Base-by-base conservation (phyloP, 2,113 vertebrate genomes). In the Pampusana beccarii region DNA sequence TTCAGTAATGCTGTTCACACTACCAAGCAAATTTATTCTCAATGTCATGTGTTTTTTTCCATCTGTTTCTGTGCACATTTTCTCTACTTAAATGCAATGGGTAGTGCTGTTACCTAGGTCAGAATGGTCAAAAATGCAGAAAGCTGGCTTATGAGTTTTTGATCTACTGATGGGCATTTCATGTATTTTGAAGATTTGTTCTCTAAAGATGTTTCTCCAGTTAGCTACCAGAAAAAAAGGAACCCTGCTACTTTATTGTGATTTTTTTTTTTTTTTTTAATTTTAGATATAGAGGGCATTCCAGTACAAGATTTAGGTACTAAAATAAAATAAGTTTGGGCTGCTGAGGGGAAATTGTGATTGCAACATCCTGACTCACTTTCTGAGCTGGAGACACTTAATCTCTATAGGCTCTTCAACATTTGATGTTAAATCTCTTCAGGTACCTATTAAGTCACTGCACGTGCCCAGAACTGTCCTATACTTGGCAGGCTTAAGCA, bases 401-500 rank as follows among this genome's bases (percentile, higher is more conserved):
- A 97, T 95, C 94, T 95, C 64, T 88, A 42, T 88, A 96, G 94
- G 62, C 60, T 74, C 60, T 70, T 40, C 48, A 74, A 86, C 86
- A 84, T 95, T 95, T 97, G 96, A 96, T 95, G 83, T 93, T 95
- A 95, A 95, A 96, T 92, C 91, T 91, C 86, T 94, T 95, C 83
- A 96, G 81, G 80, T 97, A 89, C 83, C 33, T 85, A 92, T 92
- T 97, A 95, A 91, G 91, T 92, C 94, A 96, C 65, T 89, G 89
- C 96, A 95, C 89, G 66, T 97, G 95, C 80, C 96, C 96, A 96
- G 95, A 97, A 85, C 93, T 96, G 94, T 79, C 94, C 65, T 92
- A 36, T 75, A 69, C 65, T 91, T 91, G 86, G 80, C 93, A 93
- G 53, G 9, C 70, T 95, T 91, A 81, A 89, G 70, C 77, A 93